These are phyloP conservation scores for Theonella swinhoei DNA, from an alignment of 37 sponge, comb jelly and placozoan species.

Conservation along the genomic window DNA sequence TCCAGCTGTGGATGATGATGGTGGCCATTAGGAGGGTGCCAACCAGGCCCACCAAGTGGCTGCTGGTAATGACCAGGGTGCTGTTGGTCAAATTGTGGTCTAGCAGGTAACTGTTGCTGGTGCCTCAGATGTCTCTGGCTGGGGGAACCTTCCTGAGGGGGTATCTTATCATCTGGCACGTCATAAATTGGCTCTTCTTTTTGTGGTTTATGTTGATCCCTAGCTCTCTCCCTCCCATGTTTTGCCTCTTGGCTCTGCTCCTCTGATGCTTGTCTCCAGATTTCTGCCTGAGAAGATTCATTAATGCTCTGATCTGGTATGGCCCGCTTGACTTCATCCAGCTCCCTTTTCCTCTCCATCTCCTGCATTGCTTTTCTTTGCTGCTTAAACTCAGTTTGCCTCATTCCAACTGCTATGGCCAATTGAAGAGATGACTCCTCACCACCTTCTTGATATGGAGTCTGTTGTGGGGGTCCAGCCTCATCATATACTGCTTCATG, in stretches of 20 bases:
- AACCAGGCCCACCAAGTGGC: too few species aligned
- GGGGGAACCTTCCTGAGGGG: too few species aligned
- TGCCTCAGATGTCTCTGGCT: too few species aligned
- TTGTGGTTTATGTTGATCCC: constrained; percentile 4
- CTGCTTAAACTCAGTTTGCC: not conserved
- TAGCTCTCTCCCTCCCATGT: not conserved
- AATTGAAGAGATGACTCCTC: not conserved
- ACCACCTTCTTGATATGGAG: not conserved
- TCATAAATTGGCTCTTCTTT: too few species aligned
- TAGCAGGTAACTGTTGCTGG: too few species aligned
- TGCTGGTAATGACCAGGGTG: too few species aligned
- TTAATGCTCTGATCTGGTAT: not conserved
- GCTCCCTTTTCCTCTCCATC: constrained; percentile 58
- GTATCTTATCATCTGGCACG: too few species aligned
- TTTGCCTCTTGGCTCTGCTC: not conserved
- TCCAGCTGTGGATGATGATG: too few species aligned
- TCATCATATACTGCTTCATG: not conserved
- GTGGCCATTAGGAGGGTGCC: too few species aligned
- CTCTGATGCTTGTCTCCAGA: not conserved
- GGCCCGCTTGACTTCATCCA: constrained; percentile 77
- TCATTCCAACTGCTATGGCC: not conserved
- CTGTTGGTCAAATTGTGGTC: too few species aligned
- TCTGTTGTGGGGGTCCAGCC: not conserved
- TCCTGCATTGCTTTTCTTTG: constrained; percentile 3
- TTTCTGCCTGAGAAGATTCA: not conserved